These are phyloP conservation scores for Tholera decimalis DNA, from an alignment of 2,888 invertebrate genomes.

Conservation along the genomic window DNA sequence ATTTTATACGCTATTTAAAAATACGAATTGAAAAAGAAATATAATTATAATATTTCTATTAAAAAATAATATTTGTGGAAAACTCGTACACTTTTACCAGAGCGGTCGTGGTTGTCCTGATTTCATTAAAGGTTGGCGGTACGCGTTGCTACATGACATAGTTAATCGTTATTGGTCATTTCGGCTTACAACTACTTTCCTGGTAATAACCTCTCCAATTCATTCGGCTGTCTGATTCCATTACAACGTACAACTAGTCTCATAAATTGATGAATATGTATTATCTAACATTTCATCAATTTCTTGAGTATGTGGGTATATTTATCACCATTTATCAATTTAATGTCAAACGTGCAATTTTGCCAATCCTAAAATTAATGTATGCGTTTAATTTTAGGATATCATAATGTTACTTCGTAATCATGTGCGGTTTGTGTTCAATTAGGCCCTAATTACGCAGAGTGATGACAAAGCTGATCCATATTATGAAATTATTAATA, in stretches of 20 bases:
- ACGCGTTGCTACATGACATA: too few relatives aligned
- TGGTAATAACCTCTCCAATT: too few relatives aligned
- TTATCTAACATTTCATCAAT: not conserved
- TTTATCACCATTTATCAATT: not conserved
- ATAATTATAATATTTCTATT: too few relatives aligned
- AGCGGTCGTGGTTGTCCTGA: too few relatives aligned
- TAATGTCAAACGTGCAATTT: not conserved
- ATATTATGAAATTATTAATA: not conserved
- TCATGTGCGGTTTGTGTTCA: not conserved
- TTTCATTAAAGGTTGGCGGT: too few relatives aligned
- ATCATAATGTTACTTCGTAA: not conserved
- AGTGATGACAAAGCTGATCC: not conserved
- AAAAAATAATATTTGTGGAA: too few relatives aligned
- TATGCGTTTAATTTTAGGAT: not conserved
- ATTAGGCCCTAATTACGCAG: not conserved
- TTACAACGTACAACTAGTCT: not conserved
- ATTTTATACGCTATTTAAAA: too few relatives aligned
- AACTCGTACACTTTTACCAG: too few relatives aligned
- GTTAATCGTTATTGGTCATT: too few relatives aligned
- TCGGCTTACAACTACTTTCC: too few relatives aligned
- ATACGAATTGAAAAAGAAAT: too few relatives aligned
- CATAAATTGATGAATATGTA: not conserved
- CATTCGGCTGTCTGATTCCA: not conserved
- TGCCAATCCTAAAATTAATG: not conserved
- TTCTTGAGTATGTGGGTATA: not conserved